Evolutionary conservation across 1,140 invertebrate genomes (phyloP), one percentile per base, ranked within the genome.

Genomic region (Atopsyche davidsoni): DNA sequence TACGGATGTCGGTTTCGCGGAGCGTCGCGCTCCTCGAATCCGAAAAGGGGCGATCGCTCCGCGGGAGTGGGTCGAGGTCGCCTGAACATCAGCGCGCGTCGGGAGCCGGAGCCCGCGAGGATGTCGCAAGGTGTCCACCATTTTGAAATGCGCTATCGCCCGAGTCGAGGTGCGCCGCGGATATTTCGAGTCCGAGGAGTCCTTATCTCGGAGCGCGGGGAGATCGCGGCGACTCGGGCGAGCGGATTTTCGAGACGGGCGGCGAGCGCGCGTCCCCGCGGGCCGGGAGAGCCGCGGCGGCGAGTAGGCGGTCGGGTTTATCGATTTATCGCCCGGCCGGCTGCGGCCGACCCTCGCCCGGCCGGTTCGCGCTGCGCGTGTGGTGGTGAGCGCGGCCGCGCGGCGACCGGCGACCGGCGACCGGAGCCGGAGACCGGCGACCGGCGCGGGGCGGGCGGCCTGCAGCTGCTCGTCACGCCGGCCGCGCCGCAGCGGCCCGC

Each of bases 61-160:
- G n/a, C 24, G 24, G 6, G 6, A 6, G 24, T 28, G 24, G 24
- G n/a, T 51, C 48, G 48, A 51, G 48, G 48, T 51, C 48, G 48
- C 31, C 41, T 38, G 48, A 38, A 24, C 42, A 36, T 13, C 34
- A 36, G 48, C 17, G 24, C 6, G 24, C n/a, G 24, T 28, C 24
- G 24, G 6, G n/a, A 51, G 41, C 48, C 16, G 36, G 13, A 13
- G 25, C 4, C 39, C 41, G 31, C 67, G 64, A 69, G 68, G 66
- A 70, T 73, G 69, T 72, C 69, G 70, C 70, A 73, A 73, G 70
- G 70, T 70, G 70, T 71, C 70, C 70, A 73, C 70, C 70, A 73
- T 73, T 73, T 73, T 72, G 70, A 68, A 72, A 70, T 64, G 67
- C 62, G 70, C 63, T 71, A 68, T 69, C 69, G 68, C 60, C 67